A percentile compares a stretch with the other conserved stretches of the same genome.
These are phyloP conservation scores for Artibeus jamaicensis DNA, from an alignment of 2,797 vertebrate species.

Conservation along the genomic window DNA sequence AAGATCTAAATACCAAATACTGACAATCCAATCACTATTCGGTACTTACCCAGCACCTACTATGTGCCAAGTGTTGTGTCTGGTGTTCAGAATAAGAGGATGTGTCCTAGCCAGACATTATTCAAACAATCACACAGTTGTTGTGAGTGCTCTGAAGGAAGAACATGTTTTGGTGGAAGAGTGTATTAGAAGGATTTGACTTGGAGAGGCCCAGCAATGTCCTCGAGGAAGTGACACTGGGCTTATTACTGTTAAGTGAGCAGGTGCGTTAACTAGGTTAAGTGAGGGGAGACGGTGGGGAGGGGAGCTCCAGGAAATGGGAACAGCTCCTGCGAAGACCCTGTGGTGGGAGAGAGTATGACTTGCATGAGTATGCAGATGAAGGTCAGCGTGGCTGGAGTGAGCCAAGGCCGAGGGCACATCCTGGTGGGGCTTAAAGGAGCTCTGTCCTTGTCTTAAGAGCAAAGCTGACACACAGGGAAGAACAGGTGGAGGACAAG, in stretches of 20 bases:
- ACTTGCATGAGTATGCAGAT: not conserved
- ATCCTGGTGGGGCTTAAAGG: not conserved
- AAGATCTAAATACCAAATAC: not conserved
- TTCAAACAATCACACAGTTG: not conserved
- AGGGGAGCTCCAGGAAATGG: not conserved
- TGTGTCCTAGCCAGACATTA: not conserved
- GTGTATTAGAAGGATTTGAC: not conserved
- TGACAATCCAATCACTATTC: not conserved
- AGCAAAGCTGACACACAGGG: not conserved
- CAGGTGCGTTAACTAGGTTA: not conserved
- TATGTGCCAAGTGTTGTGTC: not conserved
- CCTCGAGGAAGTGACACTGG: not conserved
- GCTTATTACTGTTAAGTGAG: not conserved
- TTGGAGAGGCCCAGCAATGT: not conserved
- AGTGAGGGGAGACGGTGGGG: accelerated
- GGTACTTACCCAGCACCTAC: not conserved
- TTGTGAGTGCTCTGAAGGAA: not conserved
- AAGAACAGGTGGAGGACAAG: not conserved
- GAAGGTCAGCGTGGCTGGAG: not conserved
- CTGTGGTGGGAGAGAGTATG: not conserved
- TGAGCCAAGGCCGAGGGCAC: not conserved
- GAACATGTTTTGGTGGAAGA: accelerated
- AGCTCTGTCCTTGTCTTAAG: not conserved
- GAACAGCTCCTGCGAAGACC: not conserved
- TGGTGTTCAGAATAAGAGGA: not conserved